Evolutionary conservation across 2,113 vertebrate genomes (phyloP), one percentile per base, ranked within the genome.

Genomic region (Cyanoramphus novaezelandiae): DNA sequence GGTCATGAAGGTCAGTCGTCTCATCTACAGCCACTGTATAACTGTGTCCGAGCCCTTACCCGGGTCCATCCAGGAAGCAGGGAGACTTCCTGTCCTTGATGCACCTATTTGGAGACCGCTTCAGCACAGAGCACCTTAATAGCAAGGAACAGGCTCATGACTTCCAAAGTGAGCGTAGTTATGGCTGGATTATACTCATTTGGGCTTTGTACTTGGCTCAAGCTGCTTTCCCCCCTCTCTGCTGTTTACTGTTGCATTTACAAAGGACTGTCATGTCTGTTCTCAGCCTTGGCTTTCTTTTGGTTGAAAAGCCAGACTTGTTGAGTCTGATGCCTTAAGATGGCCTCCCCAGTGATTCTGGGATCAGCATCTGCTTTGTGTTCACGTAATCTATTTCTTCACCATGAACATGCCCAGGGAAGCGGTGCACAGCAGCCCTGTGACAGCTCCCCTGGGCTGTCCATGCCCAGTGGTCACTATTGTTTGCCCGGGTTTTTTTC

Each of bases 281-380:
- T 86, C 44, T 82, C 52, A 84, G 41, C 86, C n/a, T 47, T 76
- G 35, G 24, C 17, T 82, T 92, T 55, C 31, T 59, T 86, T 47
- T 62, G 21, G 10, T 70, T 91, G 59, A 60, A 70, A 87, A 87
- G 27, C 8, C 64, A 11, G 4, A 20, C 29, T 76, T 76, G 9
- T 49, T 50, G 76, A 75, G 35, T 52, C 67, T 76, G 71, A 17
- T 50, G 39, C 43, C 65, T 82, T 50, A 85, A 41, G 29, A 70
- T 17, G 62, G 24, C 25, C 46, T 63, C 14, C 17, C 52, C 55
- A 67, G 27, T 5, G 70, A 59, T 12, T 17, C 31, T 28, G 21
- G 0, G 0, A 5, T 28, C 57, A 80, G 29, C 39, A 69, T 24
- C 17, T 23, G 6, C 86, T 50, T 44, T 0, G 0, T 1, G 1